Conservation (phyloP, 2,797 vertebrate genomes). For the Lithobates pipiens region DNA sequence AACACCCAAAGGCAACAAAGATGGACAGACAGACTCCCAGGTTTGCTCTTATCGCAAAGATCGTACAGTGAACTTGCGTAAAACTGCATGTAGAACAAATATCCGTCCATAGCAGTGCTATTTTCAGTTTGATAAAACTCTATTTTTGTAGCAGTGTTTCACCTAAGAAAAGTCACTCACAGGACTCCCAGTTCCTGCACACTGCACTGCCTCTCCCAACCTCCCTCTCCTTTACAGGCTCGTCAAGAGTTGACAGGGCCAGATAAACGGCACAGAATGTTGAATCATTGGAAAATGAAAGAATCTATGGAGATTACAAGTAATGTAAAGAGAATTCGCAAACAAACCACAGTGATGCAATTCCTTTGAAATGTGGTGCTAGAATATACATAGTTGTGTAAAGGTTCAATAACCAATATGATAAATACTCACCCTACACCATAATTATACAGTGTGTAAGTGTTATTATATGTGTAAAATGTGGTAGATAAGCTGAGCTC, state of each 20-base stretch:
- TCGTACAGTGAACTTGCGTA: conserved; percentile 1
- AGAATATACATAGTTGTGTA: neutral
- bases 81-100: conserved; percentile 7
- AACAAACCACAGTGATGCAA: conserved; percentile 43
- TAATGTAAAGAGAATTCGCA: conserved; percentile 32
- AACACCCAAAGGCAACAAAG: neutral
- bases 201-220: conserved; percentile 9
- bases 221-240: conserved; percentile 34
- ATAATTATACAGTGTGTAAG: neutral
- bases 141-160: conserved; percentile 40
- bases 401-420: conserved; percentile 11
- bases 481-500: neutral
- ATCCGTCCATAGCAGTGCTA: neutral
- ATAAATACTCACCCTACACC: conserved; percentile 2
- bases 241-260: conserved; percentile 44
- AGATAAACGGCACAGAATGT: conserved; percentile 26
- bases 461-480: neutral
- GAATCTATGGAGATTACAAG: conserved; percentile 43
- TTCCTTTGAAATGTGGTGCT: conserved; percentile 11
- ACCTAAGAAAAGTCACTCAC: conserved; percentile 27
- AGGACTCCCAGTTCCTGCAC: neutral
- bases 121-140: conserved; percentile 36
- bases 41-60: neutral
- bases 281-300: conserved; percentile 46
- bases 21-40: neutral